Conservation (phyloP, 2,888 invertebrate genomes). For the Panorpa germanica region DNA sequence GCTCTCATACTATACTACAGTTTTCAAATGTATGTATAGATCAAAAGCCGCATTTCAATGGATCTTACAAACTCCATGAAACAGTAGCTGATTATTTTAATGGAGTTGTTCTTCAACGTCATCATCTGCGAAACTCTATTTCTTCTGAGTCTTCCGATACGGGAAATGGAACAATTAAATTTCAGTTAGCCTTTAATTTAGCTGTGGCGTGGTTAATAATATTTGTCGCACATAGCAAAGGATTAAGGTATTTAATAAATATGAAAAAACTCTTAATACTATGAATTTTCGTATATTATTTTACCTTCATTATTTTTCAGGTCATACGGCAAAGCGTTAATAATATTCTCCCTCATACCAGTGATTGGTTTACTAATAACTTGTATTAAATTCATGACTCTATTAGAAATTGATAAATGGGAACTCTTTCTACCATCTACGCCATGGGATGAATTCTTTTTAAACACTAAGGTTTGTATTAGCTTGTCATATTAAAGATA, state of each 20-base stretch:
- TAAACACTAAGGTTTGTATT: conserved; percentile 61
- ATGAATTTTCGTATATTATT: too few relatives aligned
- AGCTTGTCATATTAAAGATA: not conserved
- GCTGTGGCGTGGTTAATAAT: conserved; percentile 83
- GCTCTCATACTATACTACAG: too few relatives aligned
- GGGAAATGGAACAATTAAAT: too few relatives aligned
- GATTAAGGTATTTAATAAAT: conserved; percentile 67
- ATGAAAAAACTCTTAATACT: too few relatives aligned
- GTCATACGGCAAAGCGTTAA: conserved; percentile 30
- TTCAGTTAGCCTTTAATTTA: conserved; percentile 78
- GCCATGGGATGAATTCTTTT: conserved; percentile 69
- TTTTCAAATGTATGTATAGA: too few relatives aligned
- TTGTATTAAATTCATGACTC: conserved; percentile 18
- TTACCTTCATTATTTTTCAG: too few relatives aligned
- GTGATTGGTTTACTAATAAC: conserved; percentile 38
- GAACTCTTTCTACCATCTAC: conserved; percentile 67
- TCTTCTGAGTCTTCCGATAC: too few relatives aligned
- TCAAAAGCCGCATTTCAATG: too few relatives aligned
- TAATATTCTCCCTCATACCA: conserved; percentile 60
- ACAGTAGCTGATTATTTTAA: conserved; percentile 74
- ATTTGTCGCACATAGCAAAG: conserved; percentile 74
- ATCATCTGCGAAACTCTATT: too few relatives aligned
- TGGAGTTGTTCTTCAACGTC: conserved; percentile 58
- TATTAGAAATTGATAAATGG: conserved; percentile 18
- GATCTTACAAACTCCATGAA: conserved; percentile 40